Conservation (phyloP, 2,113 vertebrate genomes). For the Tetrax tetrax region DNA sequence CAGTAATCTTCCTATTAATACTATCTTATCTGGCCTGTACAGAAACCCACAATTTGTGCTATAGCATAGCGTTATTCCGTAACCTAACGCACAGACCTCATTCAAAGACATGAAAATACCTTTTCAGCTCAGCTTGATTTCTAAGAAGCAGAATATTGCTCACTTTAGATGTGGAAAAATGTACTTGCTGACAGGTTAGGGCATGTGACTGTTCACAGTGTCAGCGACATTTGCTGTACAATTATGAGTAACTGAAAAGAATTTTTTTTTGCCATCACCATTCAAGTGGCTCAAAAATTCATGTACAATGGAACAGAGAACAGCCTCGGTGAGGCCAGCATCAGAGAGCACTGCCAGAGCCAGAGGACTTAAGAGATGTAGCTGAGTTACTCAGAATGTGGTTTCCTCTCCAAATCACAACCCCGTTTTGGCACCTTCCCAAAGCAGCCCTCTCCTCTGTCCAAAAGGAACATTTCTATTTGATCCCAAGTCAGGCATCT, state of each 20-base stretch:
- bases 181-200: neutral
- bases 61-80: neutral
- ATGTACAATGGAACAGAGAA: rapidly evolving
- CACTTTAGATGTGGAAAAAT: neutral
- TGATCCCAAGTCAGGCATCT: neutral
- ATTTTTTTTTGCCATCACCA: neutral
- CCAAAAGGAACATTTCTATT: neutral
- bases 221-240: neutral
- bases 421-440: neutral
- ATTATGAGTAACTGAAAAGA: rapidly evolving
- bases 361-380: no score
- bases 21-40: neutral
- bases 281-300: neutral
- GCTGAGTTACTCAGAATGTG: neutral
- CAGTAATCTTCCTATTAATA: neutral
- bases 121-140: neutral
- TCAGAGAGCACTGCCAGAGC: neutral
- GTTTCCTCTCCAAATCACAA: neutral
- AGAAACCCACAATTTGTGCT: neutral
- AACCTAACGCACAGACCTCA: neutral
- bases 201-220: neutral
- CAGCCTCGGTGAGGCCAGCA: neutral
- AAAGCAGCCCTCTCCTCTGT: neutral
- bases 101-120: neutral
- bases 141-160: neutral